Evolutionary conservation across 2,113 vertebrate species (phyloP), one percentile per base, ranked within the genome.

Genomic region (Geococcyx californianus): DNA sequence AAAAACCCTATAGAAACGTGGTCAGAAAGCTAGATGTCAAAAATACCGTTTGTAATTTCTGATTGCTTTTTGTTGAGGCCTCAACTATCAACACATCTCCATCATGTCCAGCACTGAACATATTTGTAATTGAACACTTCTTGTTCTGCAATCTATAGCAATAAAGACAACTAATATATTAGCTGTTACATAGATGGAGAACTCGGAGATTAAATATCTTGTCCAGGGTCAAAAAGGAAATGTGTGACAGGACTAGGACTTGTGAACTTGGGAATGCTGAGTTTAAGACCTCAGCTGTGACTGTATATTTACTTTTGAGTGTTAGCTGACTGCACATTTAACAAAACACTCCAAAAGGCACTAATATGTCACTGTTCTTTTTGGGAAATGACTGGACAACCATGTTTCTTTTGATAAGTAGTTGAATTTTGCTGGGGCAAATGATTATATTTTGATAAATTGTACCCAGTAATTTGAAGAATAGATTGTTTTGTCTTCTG

Each of bases 181-280:
- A 95, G 89, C 83, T 94, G 80, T 90, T 93, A 74, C 56, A 81
- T 63, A 93, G 79, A 90, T 72, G 72, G 84, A 77, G 18, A 47
- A 69, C 84, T 44, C 55, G 59, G 79, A 95, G 64, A 95, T 90
- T 90, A 94, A 95, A 80, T 93, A 80, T 91, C 63, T 95, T 94
- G 75, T 88, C 85, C n/a, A 55, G 72, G 75, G 82, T 95, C 94
- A 95, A 74, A 95, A 91, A 94, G 87, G 82, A 90, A 91, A 87
- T 63, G 75, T 93, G 78, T 90, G 84, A 95, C 85, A 95, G 81
- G 59, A 83, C 72, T 94, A 90, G 87, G 75, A 95, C 92, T 93
- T 96, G 93, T 94, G 94, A 97, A 96, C 79, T 87, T 86, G 87
- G 90, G 92, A 92, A 88, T 40, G 38, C 63, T 0, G 0, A 94